Base-by-base conservation (phyloP, 2,888 invertebrate species). In the Temnothorax ravouxi region DNA sequence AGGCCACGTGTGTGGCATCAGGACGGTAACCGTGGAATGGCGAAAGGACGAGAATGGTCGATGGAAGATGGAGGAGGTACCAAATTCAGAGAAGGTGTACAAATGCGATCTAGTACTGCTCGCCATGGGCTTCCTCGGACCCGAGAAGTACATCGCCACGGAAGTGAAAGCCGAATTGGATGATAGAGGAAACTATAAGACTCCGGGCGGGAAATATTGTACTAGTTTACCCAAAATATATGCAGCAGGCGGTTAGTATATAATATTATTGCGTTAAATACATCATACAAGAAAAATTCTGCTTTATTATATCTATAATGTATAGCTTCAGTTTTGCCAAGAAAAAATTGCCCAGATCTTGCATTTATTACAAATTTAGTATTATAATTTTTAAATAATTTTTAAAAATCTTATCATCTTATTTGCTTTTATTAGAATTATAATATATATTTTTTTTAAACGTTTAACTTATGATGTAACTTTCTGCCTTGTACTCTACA, bases 91-190 rank as follows among this genome's bases (percentile, higher is more conserved):
- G 94, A 97, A 97, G 94, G 95, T 96, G 88, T 98, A 96, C 95
- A 96, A 97, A 90, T 98, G 98, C 77, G 99, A 99, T 94, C 96
- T 99, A 87, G 98, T 99, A 81, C 96, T 99, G 87, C 96, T 99
- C 72, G 99, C 99, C 3, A 99, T 99, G 99, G 99, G 99, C 92
- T 99, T 99, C 96, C 95, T 99, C 86, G 99, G 99, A 0, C 99
- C 99, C 0, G 99, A 99, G 95, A 96, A 98, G 93, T 97, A 97
- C 85, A 97, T 99, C 79, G 97, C 98, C 71, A 96, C 97, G 90
- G 98, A 99, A 94, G 95, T 96, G 83, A 96, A 96, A 64, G 95
- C 99, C 59, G 97, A 98, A 59, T 95, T 98, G 92, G 99, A 99
- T 95, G 97, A 97, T 0, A 97, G 99, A 87, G 98, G 99, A 92